Evolutionary conservation across 2,113 vertebrate species (phyloP).

Genomic region (Baryphthengus martii): DNA sequence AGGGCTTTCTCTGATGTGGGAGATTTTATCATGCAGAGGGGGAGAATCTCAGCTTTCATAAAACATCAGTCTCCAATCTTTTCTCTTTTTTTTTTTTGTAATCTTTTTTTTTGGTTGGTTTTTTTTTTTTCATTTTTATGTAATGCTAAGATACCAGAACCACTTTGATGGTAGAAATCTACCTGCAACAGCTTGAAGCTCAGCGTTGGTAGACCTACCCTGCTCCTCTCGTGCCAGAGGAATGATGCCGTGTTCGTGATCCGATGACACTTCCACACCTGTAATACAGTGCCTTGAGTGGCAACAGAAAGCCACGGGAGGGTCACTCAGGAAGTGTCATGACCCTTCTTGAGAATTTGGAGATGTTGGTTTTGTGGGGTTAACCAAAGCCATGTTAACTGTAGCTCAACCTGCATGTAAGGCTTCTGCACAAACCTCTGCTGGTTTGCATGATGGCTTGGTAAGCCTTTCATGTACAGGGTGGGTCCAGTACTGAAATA

Average conservation of each 20-base stretch:
- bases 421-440: background rate
- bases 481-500: background rate
- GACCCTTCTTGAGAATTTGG: background rate
- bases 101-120: too few species aligned
- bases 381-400: background rate
- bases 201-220: background rate
- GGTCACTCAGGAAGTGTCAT: background rate
- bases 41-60: conserved; percentile 22
- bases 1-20: conserved; percentile 52
- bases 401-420: background rate
- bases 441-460: background rate
- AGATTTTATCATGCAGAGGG: conserved; percentile 34
- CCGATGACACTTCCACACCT: background rate
- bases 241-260: background rate
- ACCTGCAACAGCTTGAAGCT: background rate
- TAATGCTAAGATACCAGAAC: background rate
- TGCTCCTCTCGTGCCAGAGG: background rate
- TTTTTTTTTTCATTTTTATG: background rate
- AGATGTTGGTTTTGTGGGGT: background rate
- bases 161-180: background rate
- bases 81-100: too few species aligned
- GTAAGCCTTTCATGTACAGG: conserved; percentile 1
- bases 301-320: background rate
- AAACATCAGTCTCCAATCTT: background rate
- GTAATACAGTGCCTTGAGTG: background rate